These are phyloP conservation scores for Vanacampus margaritifer DNA, from an alignment of 2,113 vertebrate species.

Conservation along the genomic window DNA sequence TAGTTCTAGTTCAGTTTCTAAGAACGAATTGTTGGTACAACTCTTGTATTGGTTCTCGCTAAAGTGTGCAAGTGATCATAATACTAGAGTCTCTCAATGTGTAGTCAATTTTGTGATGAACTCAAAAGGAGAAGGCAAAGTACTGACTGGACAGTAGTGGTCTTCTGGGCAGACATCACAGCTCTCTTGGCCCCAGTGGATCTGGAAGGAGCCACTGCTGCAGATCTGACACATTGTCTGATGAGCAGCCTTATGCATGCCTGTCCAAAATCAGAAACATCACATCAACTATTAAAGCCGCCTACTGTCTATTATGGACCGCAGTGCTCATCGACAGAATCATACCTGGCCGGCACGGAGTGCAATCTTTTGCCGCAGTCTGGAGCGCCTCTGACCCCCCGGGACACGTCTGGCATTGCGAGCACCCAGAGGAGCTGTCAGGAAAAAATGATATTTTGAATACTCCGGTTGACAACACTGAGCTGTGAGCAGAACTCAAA, in stretches of 20 bases:
- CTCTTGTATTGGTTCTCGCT: neutral
- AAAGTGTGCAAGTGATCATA: neutral
- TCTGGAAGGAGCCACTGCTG: conserved; percentile 76
- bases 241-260: conserved; percentile 73
- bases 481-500: neutral
- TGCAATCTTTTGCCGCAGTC: conserved; percentile 65
- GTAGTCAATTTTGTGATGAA: neutral
- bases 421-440: conserved; percentile 74
- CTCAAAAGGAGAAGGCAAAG: neutral
- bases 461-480: neutral
- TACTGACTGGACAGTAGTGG: conserved; percentile 87
- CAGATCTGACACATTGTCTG: conserved; percentile 78
- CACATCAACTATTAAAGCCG: neutral
- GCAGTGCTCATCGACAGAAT: neutral
- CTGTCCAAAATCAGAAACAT: conserved; percentile 57
- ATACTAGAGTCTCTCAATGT: neutral
- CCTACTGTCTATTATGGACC: neutral
- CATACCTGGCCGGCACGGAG: conserved; percentile 76
- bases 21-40: neutral
- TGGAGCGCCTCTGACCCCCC: conserved; percentile 73
- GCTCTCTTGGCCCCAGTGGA: conserved; percentile 72
- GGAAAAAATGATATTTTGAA: neutral
- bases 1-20: neutral
- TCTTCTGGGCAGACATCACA: conserved; percentile 81
- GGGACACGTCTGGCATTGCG: conserved; percentile 69